A percentile compares a stretch with the other conserved stretches of the same genome.
These are phyloP conservation scores for Ceratotherium simum DNA, from an alignment of 2,113 vertebrate genomes.

Conservation along the genomic window DNA sequence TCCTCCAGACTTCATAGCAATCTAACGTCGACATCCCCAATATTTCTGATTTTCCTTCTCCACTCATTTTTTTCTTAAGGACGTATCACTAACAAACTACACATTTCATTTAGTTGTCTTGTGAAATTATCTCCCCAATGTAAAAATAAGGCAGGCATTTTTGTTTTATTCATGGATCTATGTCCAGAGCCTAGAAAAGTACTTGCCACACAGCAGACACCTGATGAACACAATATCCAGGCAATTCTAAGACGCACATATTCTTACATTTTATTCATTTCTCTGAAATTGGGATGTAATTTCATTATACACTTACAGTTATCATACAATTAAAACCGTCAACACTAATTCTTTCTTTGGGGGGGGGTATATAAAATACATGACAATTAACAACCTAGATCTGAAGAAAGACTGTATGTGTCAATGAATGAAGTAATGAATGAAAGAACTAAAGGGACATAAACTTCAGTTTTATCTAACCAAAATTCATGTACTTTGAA, in stretches of 20 bases:
- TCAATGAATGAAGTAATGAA: conserved; percentile 11
- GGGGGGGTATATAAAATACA: background rate
- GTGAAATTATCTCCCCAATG: background rate
- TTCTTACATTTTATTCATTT: background rate
- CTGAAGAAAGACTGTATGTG: background rate
- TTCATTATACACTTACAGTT: background rate
- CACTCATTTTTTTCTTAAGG: background rate
- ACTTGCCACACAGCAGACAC: background rate
- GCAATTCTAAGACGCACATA: background rate
- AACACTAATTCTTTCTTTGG: background rate
- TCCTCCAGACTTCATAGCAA: background rate
- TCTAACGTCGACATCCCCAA: background rate
- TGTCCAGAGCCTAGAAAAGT: background rate
- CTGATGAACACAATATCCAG: background rate
- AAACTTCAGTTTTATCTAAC: background rate
- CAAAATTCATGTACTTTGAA: background rate
- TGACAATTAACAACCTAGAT: background rate
- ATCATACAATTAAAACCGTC: conserved; percentile 7
- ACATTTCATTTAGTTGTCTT: conserved; percentile 20
- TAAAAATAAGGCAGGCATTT: background rate
- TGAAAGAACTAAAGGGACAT: conserved; percentile 19
- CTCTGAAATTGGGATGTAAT: background rate
- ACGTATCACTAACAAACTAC: background rate
- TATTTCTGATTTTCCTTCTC: background rate
- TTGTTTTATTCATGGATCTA: background rate